Evolutionary conservation across 2,113 vertebrate species (phyloP), one percentile per base, ranked within the genome.

Genomic region (Catharus minimus): DNA sequence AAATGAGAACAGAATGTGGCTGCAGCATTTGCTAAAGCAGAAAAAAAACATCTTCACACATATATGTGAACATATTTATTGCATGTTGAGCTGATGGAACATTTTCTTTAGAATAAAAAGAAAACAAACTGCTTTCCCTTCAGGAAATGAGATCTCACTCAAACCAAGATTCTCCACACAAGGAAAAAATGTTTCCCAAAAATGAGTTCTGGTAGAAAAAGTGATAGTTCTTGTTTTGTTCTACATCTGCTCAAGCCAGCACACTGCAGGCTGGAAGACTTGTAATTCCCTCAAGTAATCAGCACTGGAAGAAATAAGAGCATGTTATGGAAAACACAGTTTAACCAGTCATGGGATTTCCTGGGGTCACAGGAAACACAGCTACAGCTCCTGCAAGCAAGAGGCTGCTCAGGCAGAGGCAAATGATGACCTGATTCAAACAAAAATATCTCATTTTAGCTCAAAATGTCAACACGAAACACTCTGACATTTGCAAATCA

Each of bases 401-500:
- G 58, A 60, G 43, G 16, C 57, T 89, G 44, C 6, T 71, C 68
- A 92, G 36, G 80, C 79, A 91, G 72, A 92, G 56, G 61, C 18
- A 81, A 92, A 91, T 38, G 72, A 82, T 71, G 80, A 83, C 65
- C 92, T n/a, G 65, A 86, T 64, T 91, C 79, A 75, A 90, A 49
- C 65, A 88, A 91, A 95, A 83, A 56, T 44, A 76, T 88, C 81
- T 91, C 49, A 67, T 90, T 95, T 91, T 77, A 90, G 28, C 73
- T 91, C 65, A 88, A 93, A 96, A 95, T 91, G 87, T 92, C 94
- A 95, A 92, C 81, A 91, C 32, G 20, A 89, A 95, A 94, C 41
- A 85, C 53, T 67, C 60, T 92, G 82, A 86, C 76, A 93, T 96
- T 95, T 95, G 90, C 86, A 91, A 94, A 90, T 91, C 61, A 92